Evolutionary conservation across 2,888 invertebrate genomes (phyloP), one percentile per base, ranked within the genome.

Genomic region (Xylocampa areola): DNA sequence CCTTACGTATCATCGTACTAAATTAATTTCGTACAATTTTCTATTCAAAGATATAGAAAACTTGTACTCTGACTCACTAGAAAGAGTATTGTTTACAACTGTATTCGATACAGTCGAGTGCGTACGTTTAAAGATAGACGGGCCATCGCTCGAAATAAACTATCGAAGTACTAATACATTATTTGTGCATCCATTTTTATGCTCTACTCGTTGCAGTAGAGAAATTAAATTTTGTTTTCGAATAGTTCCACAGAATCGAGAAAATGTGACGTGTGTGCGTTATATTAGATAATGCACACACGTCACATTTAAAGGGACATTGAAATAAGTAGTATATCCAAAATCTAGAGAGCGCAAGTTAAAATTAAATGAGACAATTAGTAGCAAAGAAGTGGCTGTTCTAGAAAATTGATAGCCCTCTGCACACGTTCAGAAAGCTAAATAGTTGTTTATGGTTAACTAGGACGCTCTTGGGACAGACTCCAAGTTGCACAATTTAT

Each of bases 111-210:
- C 44, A 45, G 44, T 60, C 25, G 47, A 70, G 67, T 67, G 55
- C 48, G 52, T 52, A 65, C 48, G 49, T 45, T 50, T 48, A 52
- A 52, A 59, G 45, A 65, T 70, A 64, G 60, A 50, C 41, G 55
- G 41, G 40, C 44, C 57, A 70, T 66, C 73, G 70, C 77, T 73
- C 76, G 74, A 80, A 80, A 79, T 80, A 80, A 73, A 76, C 69
- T 58, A 60, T 62, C 66, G 58, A 69, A 59, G 57, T 70, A 69
- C 68, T 64, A 69, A 65, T 71, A 72, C 66, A 66, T 66, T 75
- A 65, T 60, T 59, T 60, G 39, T 62, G 48, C 53, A 70, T 53
- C 11, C 45, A 64, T 50, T 59, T 64, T 49, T 53, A 44, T 23
- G 33, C 23, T 25, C 10, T 8, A 40, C 48, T 54, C 48, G 27